Evolutionary conservation across 2,888 invertebrate genomes (phyloP).

Genomic region (Drosophila helvetica): DNA sequence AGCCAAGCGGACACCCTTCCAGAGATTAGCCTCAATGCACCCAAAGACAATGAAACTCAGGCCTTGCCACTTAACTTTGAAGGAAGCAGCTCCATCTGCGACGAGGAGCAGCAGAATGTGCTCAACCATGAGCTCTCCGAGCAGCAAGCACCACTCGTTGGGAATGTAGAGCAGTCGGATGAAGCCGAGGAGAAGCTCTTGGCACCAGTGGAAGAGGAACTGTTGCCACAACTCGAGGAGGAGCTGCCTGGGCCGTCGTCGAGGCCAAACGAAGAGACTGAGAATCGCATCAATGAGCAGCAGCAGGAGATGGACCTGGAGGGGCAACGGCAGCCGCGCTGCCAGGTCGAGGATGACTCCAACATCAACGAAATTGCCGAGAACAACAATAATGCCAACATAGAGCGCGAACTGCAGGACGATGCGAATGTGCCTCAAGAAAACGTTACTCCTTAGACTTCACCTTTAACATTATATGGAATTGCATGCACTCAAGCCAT

Average conservation of each 20-base stretch:
- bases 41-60: constrained; percentile 57
- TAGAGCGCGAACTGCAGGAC: constrained; percentile 82
- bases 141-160: constrained; percentile 16
- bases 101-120: constrained; percentile 76
- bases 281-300: constrained; percentile 81
- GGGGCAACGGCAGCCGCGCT: constrained; percentile 36
- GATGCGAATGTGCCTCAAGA: constrained; percentile 70
- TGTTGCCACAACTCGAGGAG: neutral
- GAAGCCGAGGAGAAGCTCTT: neutral
- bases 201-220: neutral
- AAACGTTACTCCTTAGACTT: constrained; percentile 36
- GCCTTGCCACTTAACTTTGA: constrained; percentile 51
- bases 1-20: constrained; percentile 3
- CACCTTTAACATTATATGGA: neutral
- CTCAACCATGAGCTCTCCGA: constrained; percentile 66
- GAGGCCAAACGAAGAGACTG: constrained; percentile 76
- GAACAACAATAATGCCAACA: constrained; percentile 83
- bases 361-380: constrained; percentile 84
- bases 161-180: constrained; percentile 12
- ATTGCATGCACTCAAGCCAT: neutral
- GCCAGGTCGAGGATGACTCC: constrained; percentile 53
- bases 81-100: constrained; percentile 34
- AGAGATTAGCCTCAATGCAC: constrained; percentile 29
- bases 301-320: constrained; percentile 40
- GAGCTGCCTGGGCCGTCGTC: constrained; percentile 24